Base-by-base conservation (phyloP, 1,140 invertebrate genomes). In the Telenomus remus region DNA sequence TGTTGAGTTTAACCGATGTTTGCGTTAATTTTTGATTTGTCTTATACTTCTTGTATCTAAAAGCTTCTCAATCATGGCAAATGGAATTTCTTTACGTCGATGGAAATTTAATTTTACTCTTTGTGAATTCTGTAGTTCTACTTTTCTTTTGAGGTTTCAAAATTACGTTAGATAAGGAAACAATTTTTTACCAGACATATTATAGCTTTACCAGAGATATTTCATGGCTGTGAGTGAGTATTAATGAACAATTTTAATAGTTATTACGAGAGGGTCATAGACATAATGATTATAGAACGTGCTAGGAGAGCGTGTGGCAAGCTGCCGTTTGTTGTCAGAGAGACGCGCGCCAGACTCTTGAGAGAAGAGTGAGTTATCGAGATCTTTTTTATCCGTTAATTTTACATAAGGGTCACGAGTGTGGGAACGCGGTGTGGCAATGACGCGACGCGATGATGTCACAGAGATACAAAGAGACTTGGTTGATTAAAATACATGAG, bases 371-470 rank as follows among this genome's bases (percentile, higher is more conserved):
- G 48, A 70, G 44, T 60, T 61, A 76, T 70, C 64, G 66, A 54
- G 74, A 66, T 66, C 42, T 73, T 53, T 54, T 73, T 69, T 61
- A 65, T 77, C 72, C 50, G 46, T 69, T 64, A 72, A 77, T 70
- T 65, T 70, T 60, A 49, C 55, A 76, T 47, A 70, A 70, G 66
- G 66, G 73, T 43, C 33, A 54, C 76, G 81, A 78, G 82, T 85
- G 83, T 86, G 83, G 83, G 82, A 84, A 85, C 74, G 65, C 42
- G 50, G 57, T 53, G 72, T 60, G 47, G 34, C 54, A 80, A 81
- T 84, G 84, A 85, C 84, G 83, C 76, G 82, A 85, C 71, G 78
- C 65, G 61, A 64, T 85, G 83, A 84, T 81, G 82, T 85, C 82
- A 84, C 19, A 51, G 37, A 12, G 48, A 43, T 68, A 79, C 65